These are phyloP conservation scores for Dryomyza anilis DNA, from an alignment of 2,888 invertebrate species.

Conservation along the genomic window DNA sequence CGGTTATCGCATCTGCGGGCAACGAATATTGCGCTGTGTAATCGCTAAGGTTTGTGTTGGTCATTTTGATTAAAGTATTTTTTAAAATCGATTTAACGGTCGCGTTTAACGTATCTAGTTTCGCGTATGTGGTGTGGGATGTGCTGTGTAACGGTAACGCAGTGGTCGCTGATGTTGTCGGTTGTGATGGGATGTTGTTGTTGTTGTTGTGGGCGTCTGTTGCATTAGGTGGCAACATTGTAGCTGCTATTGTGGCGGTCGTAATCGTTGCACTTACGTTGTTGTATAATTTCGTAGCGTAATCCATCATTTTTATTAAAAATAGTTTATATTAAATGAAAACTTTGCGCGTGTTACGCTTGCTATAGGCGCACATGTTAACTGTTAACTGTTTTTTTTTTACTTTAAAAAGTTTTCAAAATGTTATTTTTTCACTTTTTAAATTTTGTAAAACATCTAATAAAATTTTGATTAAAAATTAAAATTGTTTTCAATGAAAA, in stretches of 20 bases:
- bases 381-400: background rate
- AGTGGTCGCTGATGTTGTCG: background rate
- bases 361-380: background rate
- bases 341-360: conserved; percentile 40
- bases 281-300: conserved; percentile 48
- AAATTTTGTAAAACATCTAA: no score
- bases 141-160: no score
- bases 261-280: conserved; percentile 27
- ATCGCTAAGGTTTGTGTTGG: conserved; percentile 39
- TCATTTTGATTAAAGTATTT: conserved; percentile 44
- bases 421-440: no score
- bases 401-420: no score
- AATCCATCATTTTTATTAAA: conserved; percentile 50
- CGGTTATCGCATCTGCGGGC: conserved; percentile 31
- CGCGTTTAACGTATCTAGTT: conserved; percentile 30
- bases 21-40: conserved; percentile 39
- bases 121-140: conserved; percentile 2
- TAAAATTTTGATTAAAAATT: no score
- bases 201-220: background rate
- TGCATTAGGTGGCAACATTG: conserved; percentile 18
- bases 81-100: conserved; percentile 45
- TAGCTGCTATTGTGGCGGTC: conserved; percentile 29
- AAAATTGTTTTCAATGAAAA: no score
- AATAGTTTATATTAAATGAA: no score
- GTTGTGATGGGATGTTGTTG: conserved; percentile 26